phyloP scores from a whole-genome alignment of 2,797 vertebrate species.

The Liparis tanakae region DNA sequence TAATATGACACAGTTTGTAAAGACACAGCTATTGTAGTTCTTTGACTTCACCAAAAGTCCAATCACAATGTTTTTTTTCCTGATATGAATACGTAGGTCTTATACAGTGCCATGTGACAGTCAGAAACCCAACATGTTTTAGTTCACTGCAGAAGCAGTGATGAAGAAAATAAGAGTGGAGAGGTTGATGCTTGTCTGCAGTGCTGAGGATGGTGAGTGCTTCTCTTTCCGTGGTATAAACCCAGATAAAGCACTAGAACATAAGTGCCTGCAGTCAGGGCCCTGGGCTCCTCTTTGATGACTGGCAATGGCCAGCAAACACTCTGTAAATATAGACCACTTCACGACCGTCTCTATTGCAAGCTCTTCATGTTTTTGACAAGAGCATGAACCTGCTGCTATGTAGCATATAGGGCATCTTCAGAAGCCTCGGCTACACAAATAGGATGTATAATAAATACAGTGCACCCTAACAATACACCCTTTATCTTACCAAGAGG shows the following conservation, averaged over 20 bases:
- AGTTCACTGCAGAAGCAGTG: background rate
- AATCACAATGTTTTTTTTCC: background rate
- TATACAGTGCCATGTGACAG: background rate
- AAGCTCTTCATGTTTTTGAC: background rate
- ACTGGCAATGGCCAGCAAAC: background rate
- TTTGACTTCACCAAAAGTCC: background rate
- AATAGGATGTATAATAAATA: background rate
- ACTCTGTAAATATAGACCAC: background rate
- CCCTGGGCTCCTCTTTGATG: background rate
- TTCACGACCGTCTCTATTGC: background rate
- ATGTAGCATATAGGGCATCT: background rate
- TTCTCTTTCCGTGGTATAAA: constrained; percentile 3
- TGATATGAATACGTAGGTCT: background rate
- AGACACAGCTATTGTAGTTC: background rate
- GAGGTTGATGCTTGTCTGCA: background rate
- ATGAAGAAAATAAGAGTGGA: background rate
- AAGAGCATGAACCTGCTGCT: background rate
- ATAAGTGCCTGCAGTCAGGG: background rate
- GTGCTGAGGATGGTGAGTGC: background rate
- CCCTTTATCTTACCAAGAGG: background rate
- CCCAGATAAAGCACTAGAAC: background rate
- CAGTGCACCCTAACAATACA: background rate
- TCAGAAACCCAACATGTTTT: background rate
- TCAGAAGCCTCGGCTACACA: background rate
- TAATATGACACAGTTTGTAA: background rate